Percentiles rank a stretch among this genome's conserved stretches.
These are phyloP conservation scores for Andrena fulva DNA, from an alignment of 2,888 invertebrate genomes.

Conservation along the genomic window DNA sequence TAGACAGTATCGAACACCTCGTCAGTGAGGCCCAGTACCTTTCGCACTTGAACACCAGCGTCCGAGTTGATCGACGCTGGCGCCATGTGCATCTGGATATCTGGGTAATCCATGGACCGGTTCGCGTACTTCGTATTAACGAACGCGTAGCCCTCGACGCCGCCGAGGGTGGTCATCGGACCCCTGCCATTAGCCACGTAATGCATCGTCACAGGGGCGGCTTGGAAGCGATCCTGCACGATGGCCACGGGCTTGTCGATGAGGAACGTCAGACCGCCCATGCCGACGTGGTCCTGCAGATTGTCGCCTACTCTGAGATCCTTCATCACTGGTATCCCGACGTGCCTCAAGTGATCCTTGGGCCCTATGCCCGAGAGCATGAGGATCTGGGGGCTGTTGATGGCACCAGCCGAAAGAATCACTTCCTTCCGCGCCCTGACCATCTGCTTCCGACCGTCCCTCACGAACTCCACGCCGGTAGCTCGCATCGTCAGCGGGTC, in stretches of 20 bases:
- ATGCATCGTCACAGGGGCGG: conserved; percentile 92
- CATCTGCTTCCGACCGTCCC: conserved; percentile 89
- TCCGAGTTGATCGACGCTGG: conserved; percentile 95
- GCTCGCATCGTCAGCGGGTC: conserved; percentile 91
- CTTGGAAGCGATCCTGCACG: conserved; percentile 91
- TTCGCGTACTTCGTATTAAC: conserved; percentile 94
- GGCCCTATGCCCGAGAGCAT: conserved; percentile 96
- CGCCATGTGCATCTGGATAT: conserved; percentile 97
- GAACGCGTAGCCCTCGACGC: conserved; percentile 95
- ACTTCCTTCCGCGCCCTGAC: conserved; percentile 93
- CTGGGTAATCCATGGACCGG: conserved; percentile 91
- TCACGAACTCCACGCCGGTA: conserved; percentile 92
- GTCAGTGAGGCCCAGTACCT: conserved; percentile 93
- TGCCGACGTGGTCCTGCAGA: conserved; percentile 95
- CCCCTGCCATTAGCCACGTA: conserved; percentile 92
- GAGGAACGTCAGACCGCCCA: conserved; percentile 92
- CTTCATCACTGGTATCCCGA: conserved; percentile 90
- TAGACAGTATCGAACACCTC: conserved; percentile 92
- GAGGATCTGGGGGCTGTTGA: conserved; percentile 95
- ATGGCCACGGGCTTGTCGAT: conserved; percentile 94
- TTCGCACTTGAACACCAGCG: conserved; percentile 90
- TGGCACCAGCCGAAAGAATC: conserved; percentile 95
- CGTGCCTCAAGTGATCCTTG: conserved; percentile 88
- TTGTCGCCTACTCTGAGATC: conserved; percentile 92
- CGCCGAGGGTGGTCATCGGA: conserved; percentile 95